These are phyloP conservation scores for Agrotis segetum DNA, from an alignment of 2,888 invertebrate genomes.

Conservation along the genomic window DNA sequence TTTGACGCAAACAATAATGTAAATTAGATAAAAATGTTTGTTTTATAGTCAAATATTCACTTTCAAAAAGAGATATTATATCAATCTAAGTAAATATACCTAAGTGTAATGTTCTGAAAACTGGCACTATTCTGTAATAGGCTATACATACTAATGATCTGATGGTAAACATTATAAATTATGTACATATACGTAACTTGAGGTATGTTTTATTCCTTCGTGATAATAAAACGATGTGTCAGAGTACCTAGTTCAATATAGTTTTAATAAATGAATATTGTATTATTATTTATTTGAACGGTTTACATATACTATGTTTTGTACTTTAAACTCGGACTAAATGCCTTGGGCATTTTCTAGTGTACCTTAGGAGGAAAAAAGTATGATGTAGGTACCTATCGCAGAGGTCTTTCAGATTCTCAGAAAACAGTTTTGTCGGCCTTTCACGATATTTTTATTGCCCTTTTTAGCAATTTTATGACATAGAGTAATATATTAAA, in stretches of 20 bases:
- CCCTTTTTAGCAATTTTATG: no score
- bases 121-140: constrained; percentile 59
- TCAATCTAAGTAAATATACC: constrained; percentile 55
- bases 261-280: neutral
- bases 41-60: constrained; percentile 62
- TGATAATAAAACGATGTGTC: neutral
- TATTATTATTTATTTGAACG: no score
- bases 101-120: constrained; percentile 59
- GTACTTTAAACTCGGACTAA: no score
- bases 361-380: no score
- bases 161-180: constrained; percentile 51
- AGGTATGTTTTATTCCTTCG: constrained; percentile 40
- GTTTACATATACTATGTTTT: no score
- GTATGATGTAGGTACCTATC: no score
- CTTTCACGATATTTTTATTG: no score
- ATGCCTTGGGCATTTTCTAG: no score
- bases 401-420: no score
- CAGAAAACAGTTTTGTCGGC: no score
- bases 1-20: constrained; percentile 62
- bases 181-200: constrained; percentile 34
- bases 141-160: constrained; percentile 40
- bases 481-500: no score
- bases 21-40: constrained; percentile 48
- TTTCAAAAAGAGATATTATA: constrained; percentile 67
- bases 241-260: neutral